Conservation (phyloP, 2,797 vertebrate species). For the Synanceia verrucosa region DNA sequence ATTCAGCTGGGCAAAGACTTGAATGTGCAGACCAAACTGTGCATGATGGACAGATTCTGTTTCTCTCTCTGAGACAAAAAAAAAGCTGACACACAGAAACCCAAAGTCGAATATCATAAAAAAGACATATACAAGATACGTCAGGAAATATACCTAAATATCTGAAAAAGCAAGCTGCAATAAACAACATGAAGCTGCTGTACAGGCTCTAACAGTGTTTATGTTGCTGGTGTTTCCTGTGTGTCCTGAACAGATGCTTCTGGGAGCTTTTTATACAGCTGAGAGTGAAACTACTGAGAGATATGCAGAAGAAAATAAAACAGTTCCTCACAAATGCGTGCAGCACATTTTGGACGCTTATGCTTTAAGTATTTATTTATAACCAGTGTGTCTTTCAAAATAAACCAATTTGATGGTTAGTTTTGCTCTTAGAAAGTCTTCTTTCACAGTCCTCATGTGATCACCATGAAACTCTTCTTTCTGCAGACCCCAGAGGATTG, state of each 20-base stretch:
- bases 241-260: not conserved
- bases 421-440: constrained; percentile 34
- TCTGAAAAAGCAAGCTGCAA: not conserved
- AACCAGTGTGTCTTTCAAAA: constrained; percentile 8
- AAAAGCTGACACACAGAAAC: not conserved
- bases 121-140: not conserved
- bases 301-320: not conserved
- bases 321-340: not conserved
- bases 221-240: not conserved
- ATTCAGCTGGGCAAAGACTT: not conserved
- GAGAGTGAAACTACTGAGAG: not conserved
- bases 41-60: not conserved
- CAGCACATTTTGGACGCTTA: not conserved
- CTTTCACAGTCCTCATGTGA: constrained; percentile 44
- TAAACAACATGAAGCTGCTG: not conserved
- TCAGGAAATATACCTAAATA: not conserved
- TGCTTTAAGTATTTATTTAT: constrained; percentile 28
- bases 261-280: not conserved
- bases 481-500: constrained; percentile 53
- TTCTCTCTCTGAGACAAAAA: not conserved
- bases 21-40: not conserved
- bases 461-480: constrained; percentile 40
- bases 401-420: constrained; percentile 8
- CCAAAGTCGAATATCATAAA: not conserved
- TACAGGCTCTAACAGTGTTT: not conserved